Percentiles rank a stretch among this genome's conserved stretches.
phyloP scores from a whole-genome alignment of 2,113 vertebrate species.

The Xenopus laevis region DNA sequence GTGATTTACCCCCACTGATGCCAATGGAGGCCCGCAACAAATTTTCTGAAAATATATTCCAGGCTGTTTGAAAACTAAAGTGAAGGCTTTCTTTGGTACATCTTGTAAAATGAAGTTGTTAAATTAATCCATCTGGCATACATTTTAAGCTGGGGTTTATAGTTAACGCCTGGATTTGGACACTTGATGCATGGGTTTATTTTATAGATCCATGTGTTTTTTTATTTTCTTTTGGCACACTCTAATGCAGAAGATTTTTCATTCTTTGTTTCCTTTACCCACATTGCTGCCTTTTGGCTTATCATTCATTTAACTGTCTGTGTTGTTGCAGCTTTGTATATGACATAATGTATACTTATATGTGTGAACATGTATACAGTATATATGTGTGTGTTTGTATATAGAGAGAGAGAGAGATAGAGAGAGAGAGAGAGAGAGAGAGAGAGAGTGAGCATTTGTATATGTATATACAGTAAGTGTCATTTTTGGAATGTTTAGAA shows the following conservation, averaged over 20 bases:
- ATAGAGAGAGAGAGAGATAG: too few species aligned
- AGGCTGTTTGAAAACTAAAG: slow-evolving; percentile 23
- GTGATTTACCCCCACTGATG: slow-evolving; percentile 36
- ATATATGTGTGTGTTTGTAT: too few species aligned
- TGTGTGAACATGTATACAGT: too few species aligned
- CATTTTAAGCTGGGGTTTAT: slow-evolving; percentile 40
- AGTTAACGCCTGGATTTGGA: slow-evolving; percentile 45
- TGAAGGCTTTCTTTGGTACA: slow-evolving; percentile 33
- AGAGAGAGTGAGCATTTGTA: too few species aligned
- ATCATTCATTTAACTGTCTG: slow-evolving; percentile 6
- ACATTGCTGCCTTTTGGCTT: slow-evolving; percentile 5
- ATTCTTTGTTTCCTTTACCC: slow-evolving; percentile 10
- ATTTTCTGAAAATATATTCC: slow-evolving; percentile 28
- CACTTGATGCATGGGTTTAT: slow-evolving; percentile 32
- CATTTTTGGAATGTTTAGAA: too few species aligned
- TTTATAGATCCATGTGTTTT: slow-evolving; percentile 32
- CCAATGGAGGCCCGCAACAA: slow-evolving; percentile 26
- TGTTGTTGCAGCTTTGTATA: too few species aligned
- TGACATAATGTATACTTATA: too few species aligned
- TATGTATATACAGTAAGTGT: too few species aligned
- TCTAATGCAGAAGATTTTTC: slow-evolving; percentile 2
- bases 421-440: too few species aligned
- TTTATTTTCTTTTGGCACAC: slow-evolving; percentile 29
- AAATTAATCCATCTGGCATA: slow-evolving; percentile 46
- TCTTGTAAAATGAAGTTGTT: slow-evolving; percentile 41